Conservation (phyloP, 2,888 invertebrate genomes). For the Agapetus fuscipes region DNA sequence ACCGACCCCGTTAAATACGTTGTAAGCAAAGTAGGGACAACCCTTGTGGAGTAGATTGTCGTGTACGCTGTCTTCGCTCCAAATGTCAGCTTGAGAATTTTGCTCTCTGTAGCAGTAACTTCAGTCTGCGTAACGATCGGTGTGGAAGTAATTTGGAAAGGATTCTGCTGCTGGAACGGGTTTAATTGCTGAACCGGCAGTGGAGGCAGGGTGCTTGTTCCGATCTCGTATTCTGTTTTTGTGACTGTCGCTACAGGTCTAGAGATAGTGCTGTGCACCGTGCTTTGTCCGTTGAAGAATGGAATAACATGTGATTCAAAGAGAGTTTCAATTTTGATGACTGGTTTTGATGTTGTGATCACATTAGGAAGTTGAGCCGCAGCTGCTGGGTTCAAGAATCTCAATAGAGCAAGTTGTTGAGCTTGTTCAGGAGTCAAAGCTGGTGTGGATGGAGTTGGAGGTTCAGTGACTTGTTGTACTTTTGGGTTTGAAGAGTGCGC, state of each 20-base stretch:
- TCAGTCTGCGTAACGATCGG: slow-evolving; percentile 73
- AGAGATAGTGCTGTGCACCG: slow-evolving; percentile 68
- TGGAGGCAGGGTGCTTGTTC: slow-evolving; percentile 59
- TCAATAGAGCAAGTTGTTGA: slow-evolving; percentile 63
- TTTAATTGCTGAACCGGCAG: slow-evolving; percentile 45
- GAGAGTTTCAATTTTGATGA: slow-evolving; percentile 65
- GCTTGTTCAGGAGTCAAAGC: slow-evolving; percentile 60
- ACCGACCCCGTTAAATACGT: slow-evolving; percentile 74
- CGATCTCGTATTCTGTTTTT: slow-evolving; percentile 68
- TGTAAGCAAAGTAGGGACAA: slow-evolving; percentile 76
- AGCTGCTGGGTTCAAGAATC: slow-evolving; percentile 59
- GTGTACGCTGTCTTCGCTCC: slow-evolving; percentile 87
- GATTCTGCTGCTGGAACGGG: slow-evolving; percentile 53
- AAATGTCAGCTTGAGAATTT: slow-evolving; percentile 76
- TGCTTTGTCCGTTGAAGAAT: slow-evolving; percentile 63
- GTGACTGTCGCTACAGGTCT: slow-evolving; percentile 69
- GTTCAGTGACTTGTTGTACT: slow-evolving; percentile 42
- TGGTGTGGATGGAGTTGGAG: slow-evolving; percentile 39
- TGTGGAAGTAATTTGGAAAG: slow-evolving; percentile 68
- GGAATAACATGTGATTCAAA: slow-evolving; percentile 79
- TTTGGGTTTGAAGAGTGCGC: slow-evolving; percentile 36
- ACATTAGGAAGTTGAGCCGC: slow-evolving; percentile 58
- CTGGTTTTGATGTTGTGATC: slow-evolving; percentile 69
- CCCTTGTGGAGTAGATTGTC: slow-evolving; percentile 72
- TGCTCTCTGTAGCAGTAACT: slow-evolving; percentile 70